A percentile compares a stretch with the other conserved stretches of the same genome.
phyloP scores from a whole-genome alignment of 2,113 vertebrate genomes.

The Mionectes macconnelli region DNA sequence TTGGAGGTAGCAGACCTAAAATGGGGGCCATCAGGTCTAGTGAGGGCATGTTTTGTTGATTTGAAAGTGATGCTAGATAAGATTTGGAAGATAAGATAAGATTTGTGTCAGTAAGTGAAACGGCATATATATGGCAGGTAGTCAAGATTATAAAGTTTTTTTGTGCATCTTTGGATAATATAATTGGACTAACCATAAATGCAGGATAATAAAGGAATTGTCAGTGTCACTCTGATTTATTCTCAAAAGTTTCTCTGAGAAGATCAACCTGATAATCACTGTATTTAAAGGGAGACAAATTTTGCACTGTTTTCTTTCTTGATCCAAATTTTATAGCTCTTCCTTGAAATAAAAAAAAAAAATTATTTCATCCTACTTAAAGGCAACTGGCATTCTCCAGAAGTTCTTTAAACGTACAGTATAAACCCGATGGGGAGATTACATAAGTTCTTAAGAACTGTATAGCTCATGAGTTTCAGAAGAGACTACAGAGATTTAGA shows the following conservation, averaged over 20 bases:
- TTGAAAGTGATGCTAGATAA: neutral
- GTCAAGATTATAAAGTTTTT: neutral
- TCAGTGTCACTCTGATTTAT: neutral
- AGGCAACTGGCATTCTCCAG: neutral
- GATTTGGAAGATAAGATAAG: too few species aligned
- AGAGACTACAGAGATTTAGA: conserved; percentile 5
- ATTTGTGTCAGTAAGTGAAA: neutral
- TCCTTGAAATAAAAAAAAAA: neutral
- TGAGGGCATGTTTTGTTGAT: neutral
- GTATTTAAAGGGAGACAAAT: neutral
- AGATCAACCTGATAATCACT: neutral
- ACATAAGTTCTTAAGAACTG: neutral
- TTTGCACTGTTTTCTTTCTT: neutral
- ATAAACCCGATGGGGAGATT: neutral
- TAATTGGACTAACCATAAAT: neutral
- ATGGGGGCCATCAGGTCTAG: too few species aligned
- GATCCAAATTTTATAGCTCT: neutral
- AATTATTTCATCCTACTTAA: neutral
- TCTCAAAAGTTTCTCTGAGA: neutral
- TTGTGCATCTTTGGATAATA: neutral
- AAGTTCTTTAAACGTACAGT: neutral
- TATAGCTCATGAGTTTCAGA: neutral
- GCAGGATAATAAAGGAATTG: neutral
- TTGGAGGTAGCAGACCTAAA: too few species aligned
- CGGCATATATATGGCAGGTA: neutral